Percentiles rank a stretch among this genome's conserved stretches.
Conservation (phyloP, 1,140 invertebrate species). For the Anastrepha ludens region DNA sequence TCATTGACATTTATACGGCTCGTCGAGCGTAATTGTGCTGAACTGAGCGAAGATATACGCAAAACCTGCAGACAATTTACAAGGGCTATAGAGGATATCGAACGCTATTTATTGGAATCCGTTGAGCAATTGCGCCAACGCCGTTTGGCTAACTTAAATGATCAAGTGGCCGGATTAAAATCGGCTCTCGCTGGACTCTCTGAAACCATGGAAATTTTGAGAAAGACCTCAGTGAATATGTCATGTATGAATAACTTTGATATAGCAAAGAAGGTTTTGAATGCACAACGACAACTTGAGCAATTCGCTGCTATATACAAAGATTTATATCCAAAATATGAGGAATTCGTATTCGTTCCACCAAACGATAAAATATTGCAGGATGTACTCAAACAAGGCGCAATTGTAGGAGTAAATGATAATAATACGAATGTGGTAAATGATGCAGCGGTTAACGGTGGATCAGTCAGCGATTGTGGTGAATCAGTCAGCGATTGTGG, state of each 20-base stretch:
- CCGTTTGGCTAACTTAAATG: slow-evolving; percentile 82
- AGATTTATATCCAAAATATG: slow-evolving; percentile 80
- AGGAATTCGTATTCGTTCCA: slow-evolving; percentile 77
- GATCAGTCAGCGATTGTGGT: slow-evolving; percentile 10
- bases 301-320: slow-evolving; percentile 80
- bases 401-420: slow-evolving; percentile 75
- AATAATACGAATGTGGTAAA: slow-evolving; percentile 63
- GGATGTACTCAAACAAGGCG: slow-evolving; percentile 78
- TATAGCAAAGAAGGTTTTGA: slow-evolving; percentile 82
- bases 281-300: slow-evolving; percentile 83
- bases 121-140: slow-evolving; percentile 86
- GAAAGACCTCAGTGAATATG: slow-evolving; percentile 77
- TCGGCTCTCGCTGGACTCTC: slow-evolving; percentile 80
- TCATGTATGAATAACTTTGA: slow-evolving; percentile 76
- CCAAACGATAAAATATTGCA: slow-evolving; percentile 80
- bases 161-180: slow-evolving; percentile 82
- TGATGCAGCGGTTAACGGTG: slow-evolving; percentile 49
- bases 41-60: slow-evolving; percentile 78
- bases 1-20: slow-evolving; percentile 80
- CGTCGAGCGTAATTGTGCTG: slow-evolving; percentile 77
- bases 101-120: slow-evolving; percentile 84
- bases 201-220: slow-evolving; percentile 81
- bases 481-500: no score
- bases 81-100: slow-evolving; percentile 86
- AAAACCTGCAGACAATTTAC: slow-evolving; percentile 79